Base-by-base conservation (phyloP, 2,888 invertebrate genomes). In the Idaea straminata region DNA sequence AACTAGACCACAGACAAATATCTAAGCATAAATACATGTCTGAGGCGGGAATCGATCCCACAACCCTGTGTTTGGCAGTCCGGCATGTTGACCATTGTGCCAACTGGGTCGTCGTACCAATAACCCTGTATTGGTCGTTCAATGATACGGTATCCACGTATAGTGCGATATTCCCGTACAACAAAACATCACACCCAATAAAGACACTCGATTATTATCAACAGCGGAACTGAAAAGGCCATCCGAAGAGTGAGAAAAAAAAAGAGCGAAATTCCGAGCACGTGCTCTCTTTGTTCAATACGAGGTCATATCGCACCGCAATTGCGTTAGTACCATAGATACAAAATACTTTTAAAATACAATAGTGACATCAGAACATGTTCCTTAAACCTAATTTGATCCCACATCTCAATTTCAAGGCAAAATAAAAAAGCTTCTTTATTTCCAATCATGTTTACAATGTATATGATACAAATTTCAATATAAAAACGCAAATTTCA, bases 221-320 rank as follows among this genome's bases (percentile, higher is more conserved):
- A 70, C 64, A 70, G 73, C 65, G 59, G 64, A 66, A 59, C 63
- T 64, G 64, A 69, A 73, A 73, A 69, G 71, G 67, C 69, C 67
- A 66, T 68, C 69, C 68, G 67, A 61, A 60, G 65, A 59, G 63
- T n/a, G 62, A 63, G 64, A 59, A 63, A 16, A 64, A 63, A 64
- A 66, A 74, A 76, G 76, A 72, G 70, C 72, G 70, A 67, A 75
- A 82, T 81, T 77, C 80, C 67, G 74, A 71, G 72, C 82, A 80
- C 81, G 81, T 75, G 75, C 72, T 71, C 66, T 71, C 76, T 78
- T 80, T 80, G 81, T 80, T 77, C 67, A 58, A 62, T 68, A 69
- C 73, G 77, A 80, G 76, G 80, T 73, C 77, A 74, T 65, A 69
- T 62, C 66, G 68, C 63, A 62, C 69, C 69, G 64, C 68, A 67